phyloP scores from a whole-genome alignment of 1,140 invertebrate genomes.

The Hypothenemus hampei region DNA sequence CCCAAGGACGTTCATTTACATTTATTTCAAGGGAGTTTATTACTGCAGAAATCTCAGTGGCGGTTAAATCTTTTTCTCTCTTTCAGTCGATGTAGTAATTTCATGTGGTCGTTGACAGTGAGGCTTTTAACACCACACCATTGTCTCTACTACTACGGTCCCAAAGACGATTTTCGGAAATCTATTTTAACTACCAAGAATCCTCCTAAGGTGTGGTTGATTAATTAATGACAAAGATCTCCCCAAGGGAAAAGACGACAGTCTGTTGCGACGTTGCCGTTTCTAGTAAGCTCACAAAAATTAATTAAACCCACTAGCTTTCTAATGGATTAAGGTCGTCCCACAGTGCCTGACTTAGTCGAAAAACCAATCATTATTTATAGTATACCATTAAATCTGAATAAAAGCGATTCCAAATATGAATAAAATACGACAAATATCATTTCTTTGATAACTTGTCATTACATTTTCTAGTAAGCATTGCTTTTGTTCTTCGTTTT shows the following conservation, averaged over 20 bases:
- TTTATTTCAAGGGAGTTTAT: constrained; percentile 6
- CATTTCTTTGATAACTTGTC: too few species aligned
- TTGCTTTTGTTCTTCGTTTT: too few species aligned
- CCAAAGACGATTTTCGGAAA: too few species aligned
- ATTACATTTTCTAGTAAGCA: too few species aligned
- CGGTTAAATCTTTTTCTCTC: not conserved
- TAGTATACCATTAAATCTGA: not conserved
- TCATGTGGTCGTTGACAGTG: not conserved
- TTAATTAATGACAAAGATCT: constrained; percentile 17
- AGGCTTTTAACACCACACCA: not conserved
- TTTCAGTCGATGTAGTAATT: not conserved
- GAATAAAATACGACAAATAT: too few species aligned
- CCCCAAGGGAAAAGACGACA: constrained; percentile 10
- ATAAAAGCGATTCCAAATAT: too few species aligned
- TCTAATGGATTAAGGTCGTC: constrained; percentile 12
- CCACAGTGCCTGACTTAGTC: constrained; percentile 4
- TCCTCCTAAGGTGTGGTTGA: constrained; percentile 8
- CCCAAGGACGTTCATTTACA: constrained; percentile 16
- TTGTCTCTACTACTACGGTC: too few species aligned
- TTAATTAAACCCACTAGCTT: constrained; percentile 20
- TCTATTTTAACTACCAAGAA: not conserved
- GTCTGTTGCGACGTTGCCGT: constrained; percentile 13
- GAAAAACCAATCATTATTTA: not conserved
- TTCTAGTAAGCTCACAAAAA: constrained; percentile 5
- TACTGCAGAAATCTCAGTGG: not conserved